phyloP scores from a whole-genome alignment of 2,797 vertebrate genomes.

The Hydrolagus colliei region DNA sequence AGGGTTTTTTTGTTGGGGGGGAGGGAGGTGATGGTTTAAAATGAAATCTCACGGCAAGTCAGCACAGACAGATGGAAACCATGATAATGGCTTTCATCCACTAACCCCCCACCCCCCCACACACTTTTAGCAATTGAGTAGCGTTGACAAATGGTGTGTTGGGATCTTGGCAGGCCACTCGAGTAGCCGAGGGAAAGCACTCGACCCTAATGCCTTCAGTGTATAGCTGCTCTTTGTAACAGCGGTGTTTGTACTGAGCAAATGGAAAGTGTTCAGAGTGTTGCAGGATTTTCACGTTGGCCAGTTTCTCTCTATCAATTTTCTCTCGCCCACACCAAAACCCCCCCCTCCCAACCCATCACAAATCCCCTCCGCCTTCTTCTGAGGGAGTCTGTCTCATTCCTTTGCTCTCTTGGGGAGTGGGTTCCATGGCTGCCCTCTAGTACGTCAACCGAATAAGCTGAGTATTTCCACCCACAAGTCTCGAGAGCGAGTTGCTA shows the following conservation, averaged over 20 bases:
- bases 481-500: no score
- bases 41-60: neutral
- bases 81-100: neutral
- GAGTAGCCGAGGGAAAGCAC: neutral
- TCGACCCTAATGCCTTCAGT: neutral
- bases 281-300: no score
- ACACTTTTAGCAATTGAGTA: neutral
- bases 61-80: neutral
- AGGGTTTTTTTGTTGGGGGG: no score
- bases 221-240: neutral
- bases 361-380: no score
- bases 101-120: neutral
- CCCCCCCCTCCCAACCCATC: no score
- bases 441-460: no score
- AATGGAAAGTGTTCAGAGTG: neutral
- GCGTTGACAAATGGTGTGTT: neutral
- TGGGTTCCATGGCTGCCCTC: no score
- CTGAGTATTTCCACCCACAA: no score
- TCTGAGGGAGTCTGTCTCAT: no score
- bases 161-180: neutral
- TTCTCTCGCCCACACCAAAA: no score
- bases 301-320: no score
- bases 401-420: no score
- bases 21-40: neutral
- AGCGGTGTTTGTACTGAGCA: neutral